Base-by-base conservation (phyloP, 1,140 invertebrate species). In the Aphelinus certus region DNA sequence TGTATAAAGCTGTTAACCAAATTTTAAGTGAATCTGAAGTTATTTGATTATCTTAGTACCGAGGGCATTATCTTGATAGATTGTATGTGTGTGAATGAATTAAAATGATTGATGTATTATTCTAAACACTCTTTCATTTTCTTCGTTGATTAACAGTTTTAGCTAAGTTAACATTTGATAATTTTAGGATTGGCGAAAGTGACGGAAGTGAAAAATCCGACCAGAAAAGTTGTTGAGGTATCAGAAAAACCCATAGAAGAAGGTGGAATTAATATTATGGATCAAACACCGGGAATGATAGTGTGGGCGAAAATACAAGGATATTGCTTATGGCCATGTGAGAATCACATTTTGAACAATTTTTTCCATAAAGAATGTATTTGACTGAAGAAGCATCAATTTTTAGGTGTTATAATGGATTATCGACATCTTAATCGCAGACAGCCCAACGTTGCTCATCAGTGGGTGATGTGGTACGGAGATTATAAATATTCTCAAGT, bases 381-480 rank as follows among this genome's bases (percentile, higher is more conserved):
- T 71, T 72, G 43, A 3, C 46, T 71, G 51, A 57, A 60, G 1
- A 58, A 45, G 42, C 26, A 49, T 56, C 60, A 48, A 68, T 67
- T 79, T 76, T 6, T 53, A 86, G 86, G 83, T n/a, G 81, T 87
- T 73, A 85, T 87, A 71, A 76, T 86, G 48, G 82, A 86, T 80
- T 83, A 83, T 77, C 83, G 82, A 61, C 84, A 87, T 65, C 81
- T 82, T 57, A 81, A 81, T 53, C 80, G 84, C 73, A 82, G 81
- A 43, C 83, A 85, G 64, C 85, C 86, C n/a, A 81, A 75, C 74
- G 83, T 83, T 7, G 83, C 81, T 53, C 82, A 82, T 73, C 85
- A 87, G n/a, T 87, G 86, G 86, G 83, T 87, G 5, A 83, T 87
- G 79, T 86, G 86, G 85, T 87, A 87, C 63, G 86, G 85, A 0